Percentiles rank a stretch among this genome's conserved stretches.
Conservation (phyloP, 2,888 invertebrate species). For the Crematogaster levior region DNA sequence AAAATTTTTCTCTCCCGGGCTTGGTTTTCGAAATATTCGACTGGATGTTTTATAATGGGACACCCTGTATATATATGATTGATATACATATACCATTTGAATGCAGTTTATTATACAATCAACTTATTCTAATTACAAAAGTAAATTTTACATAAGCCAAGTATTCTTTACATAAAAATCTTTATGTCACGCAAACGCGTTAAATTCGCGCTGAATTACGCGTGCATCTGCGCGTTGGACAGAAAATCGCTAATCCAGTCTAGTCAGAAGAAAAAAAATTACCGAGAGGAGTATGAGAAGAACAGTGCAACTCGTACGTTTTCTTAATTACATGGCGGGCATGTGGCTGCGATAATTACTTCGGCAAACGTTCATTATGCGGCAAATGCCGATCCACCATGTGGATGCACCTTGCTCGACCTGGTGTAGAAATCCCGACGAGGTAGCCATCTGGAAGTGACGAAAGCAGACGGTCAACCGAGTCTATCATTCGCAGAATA, state of each 20-base stretch:
- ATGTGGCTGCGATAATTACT: slow-evolving; percentile 65
- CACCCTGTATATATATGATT: no score
- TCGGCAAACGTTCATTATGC: slow-evolving; percentile 72
- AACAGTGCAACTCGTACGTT: slow-evolving; percentile 46
- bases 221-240: slow-evolving; percentile 1
- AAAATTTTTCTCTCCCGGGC: no score
- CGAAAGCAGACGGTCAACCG: slow-evolving; percentile 69
- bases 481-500: slow-evolving; percentile 46
- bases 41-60: no score
- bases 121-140: neutral
- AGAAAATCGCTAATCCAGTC: slow-evolving; percentile 28
- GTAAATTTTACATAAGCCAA: slow-evolving; percentile 17
- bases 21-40: no score
- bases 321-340: slow-evolving; percentile 68
- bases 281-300: neutral
- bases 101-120: neutral
- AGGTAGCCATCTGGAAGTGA: slow-evolving; percentile 76
- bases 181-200: slow-evolving; percentile 14
- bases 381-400: slow-evolving; percentile 62
- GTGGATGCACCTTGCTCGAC: slow-evolving; percentile 44
- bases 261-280: neutral
- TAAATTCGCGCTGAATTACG: slow-evolving; percentile 26
- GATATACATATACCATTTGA: no score
- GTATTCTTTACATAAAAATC: neutral
- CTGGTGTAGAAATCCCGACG: slow-evolving; percentile 71